These are phyloP conservation scores for Orthosia incerta DNA, from an alignment of 2,888 invertebrate genomes.

Conservation along the genomic window DNA sequence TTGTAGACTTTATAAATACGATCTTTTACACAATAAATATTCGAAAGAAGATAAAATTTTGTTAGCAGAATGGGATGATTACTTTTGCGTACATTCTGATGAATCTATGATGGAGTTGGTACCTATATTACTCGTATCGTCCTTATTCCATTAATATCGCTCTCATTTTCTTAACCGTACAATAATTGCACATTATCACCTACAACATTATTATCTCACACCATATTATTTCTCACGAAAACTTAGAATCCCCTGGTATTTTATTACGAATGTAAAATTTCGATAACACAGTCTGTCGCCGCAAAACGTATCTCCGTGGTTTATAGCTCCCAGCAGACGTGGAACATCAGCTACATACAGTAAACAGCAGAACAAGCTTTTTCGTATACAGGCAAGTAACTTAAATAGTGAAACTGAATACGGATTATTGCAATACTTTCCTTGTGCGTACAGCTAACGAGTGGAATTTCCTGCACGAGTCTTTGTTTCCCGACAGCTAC, in stretches of 20 bases:
- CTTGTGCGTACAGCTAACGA: too few relatives aligned
- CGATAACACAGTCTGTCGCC: constrained; percentile 68
- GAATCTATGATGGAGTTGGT: too few relatives aligned
- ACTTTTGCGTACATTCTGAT: too few relatives aligned
- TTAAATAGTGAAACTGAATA: too few relatives aligned
- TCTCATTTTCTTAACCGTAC: neutral
- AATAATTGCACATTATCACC: neutral
- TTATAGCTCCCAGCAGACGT: constrained; percentile 65
- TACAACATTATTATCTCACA: constrained; percentile 30
- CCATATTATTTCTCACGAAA: constrained; percentile 29
- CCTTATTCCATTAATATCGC: neutral
- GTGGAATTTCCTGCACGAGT: too few relatives aligned
- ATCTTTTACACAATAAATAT: neutral
- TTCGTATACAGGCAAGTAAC: neutral
- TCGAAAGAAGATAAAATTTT: neutral
- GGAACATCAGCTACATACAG: constrained; percentile 32
- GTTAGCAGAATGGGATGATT: too few relatives aligned
- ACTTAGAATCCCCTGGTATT: constrained; percentile 56
- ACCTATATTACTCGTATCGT: too few relatives aligned
- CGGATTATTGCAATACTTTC: too few relatives aligned
- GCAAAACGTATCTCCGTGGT: constrained; percentile 67
- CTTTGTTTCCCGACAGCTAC: too few relatives aligned
- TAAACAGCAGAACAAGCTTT: constrained; percentile 13
- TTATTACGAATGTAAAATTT: constrained; percentile 71
- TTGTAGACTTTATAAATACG: neutral